phyloP scores from a whole-genome alignment of 1,140 invertebrate genomes.

The Drosophila kanapiae region DNA sequence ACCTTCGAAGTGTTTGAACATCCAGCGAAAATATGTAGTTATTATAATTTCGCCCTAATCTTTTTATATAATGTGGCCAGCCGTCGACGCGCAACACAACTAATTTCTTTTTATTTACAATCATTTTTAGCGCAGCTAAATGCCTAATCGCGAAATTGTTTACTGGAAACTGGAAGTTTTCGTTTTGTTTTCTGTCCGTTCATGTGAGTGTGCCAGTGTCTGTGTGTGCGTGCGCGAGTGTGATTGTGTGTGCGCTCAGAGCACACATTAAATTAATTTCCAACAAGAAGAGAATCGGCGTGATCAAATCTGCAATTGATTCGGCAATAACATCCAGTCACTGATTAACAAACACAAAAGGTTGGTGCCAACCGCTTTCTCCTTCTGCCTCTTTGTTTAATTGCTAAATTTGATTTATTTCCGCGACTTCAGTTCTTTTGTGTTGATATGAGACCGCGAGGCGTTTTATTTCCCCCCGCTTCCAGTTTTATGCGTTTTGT shows the following conservation, averaged over 20 bases:
- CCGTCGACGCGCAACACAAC: conserved; percentile 14
- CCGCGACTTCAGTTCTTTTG: conserved; percentile 34
- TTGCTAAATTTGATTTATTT: conserved; percentile 35
- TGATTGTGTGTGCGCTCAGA: conserved; percentile 6
- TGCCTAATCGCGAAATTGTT: conserved; percentile 57
- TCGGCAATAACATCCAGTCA: conserved; percentile 42
- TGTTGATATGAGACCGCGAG: conserved; percentile 37
- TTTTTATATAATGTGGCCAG: conserved; percentile 20
- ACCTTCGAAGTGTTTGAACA: conserved; percentile 47
- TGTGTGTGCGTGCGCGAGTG: neutral
- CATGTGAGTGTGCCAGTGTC: conserved; percentile 19
- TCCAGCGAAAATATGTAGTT: conserved; percentile 52
- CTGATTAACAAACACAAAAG: conserved; percentile 58
- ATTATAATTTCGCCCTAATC: conserved; percentile 69
- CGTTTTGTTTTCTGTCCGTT: conserved; percentile 41
- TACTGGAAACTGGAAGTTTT: conserved; percentile 31
- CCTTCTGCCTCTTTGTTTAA: conserved; percentile 16
- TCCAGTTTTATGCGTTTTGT: conserved; percentile 43
- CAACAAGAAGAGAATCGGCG: conserved; percentile 31
- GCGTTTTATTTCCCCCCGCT: conserved; percentile 25
- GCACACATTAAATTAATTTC: conserved; percentile 42
- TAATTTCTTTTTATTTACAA: conserved; percentile 44
- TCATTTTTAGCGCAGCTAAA: conserved; percentile 36
- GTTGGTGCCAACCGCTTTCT: conserved; percentile 29
- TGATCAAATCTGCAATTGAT: conserved; percentile 31